A percentile compares a stretch with the other conserved stretches of the same genome.
phyloP scores from a whole-genome alignment of 2,888 invertebrate genomes.

The Agonum fuliginosum region DNA sequence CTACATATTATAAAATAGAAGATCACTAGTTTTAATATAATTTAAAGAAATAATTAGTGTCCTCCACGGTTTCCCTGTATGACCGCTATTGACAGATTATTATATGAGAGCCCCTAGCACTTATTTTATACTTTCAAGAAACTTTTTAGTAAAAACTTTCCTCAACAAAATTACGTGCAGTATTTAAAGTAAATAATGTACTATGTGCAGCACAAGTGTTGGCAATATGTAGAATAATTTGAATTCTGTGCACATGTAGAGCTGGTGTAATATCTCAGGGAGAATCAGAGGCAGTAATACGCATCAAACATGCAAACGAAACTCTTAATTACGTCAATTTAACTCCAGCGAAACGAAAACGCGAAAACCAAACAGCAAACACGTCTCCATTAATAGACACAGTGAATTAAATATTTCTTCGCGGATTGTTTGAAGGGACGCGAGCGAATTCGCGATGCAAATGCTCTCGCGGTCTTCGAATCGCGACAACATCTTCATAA shows the following conservation, averaged over 20 bases:
- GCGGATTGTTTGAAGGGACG: constrained; percentile 30
- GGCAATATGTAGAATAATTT: constrained; percentile 4
- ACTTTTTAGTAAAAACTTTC: too few species aligned
- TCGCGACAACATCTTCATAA: constrained; percentile 58
- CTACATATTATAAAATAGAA: too few species aligned
- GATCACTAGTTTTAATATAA: too few species aligned
- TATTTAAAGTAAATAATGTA: too few species aligned
- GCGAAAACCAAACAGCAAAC: constrained; percentile 35
- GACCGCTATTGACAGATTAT: too few species aligned
- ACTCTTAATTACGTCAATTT: constrained; percentile 29
- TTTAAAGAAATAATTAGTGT: too few species aligned
- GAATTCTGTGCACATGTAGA: too few species aligned
- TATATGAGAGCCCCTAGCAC: too few species aligned
- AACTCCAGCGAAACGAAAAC: constrained; percentile 26
- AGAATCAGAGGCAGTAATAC: constrained; percentile 9
- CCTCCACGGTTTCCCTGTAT: too few species aligned
- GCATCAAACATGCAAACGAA: constrained; percentile 37
- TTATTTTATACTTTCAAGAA: too few species aligned
- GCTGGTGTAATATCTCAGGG: background rate
- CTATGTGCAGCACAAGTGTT: too few species aligned
- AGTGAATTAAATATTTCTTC: constrained; percentile 51
- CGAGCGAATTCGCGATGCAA: constrained; percentile 41
- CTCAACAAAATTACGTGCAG: too few species aligned
- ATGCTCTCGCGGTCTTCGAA: constrained; percentile 38
- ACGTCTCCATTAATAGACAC: constrained; percentile 42